Evolutionary conservation across 1,140 invertebrate genomes (phyloP).

Genomic region (Zaprionus lachaisei): DNA sequence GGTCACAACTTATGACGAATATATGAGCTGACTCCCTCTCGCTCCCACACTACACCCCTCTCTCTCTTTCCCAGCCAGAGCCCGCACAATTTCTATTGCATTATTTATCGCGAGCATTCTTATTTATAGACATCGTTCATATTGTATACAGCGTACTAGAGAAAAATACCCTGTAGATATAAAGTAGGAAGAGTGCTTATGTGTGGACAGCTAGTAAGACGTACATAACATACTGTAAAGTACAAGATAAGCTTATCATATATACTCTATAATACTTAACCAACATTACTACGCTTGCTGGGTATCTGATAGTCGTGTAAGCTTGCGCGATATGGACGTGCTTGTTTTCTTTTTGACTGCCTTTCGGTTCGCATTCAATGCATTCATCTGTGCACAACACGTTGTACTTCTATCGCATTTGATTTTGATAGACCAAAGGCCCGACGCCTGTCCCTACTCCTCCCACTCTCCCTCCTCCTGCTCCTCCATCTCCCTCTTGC

Average conservation of each 20-base stretch:
- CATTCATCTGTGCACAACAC: slow-evolving; percentile 40
- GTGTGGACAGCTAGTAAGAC: too few species aligned
- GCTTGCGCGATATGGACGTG: neutral
- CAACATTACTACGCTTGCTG: neutral
- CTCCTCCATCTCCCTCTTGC: neutral
- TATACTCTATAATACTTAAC: neutral
- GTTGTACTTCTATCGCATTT: slow-evolving; percentile 29
- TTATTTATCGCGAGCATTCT: slow-evolving; percentile 64
- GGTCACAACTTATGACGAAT: slow-evolving; percentile 41
- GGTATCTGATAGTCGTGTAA: slow-evolving; percentile 8
- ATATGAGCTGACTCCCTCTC: neutral
- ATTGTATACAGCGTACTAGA: slow-evolving; percentile 25
- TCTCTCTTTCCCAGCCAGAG: neutral
- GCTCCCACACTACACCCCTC: neutral
- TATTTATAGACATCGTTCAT: slow-evolving; percentile 63
- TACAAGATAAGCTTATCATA: too few species aligned
- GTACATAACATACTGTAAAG: too few species aligned
- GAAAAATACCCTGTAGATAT: slow-evolving; percentile 11
- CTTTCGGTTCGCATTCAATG: slow-evolving; percentile 30
- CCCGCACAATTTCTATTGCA: slow-evolving; percentile 54
- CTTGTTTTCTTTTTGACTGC: slow-evolving; percentile 35
- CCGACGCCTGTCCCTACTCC: neutral
- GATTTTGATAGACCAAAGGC: slow-evolving; percentile 32
- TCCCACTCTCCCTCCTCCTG: neutral
- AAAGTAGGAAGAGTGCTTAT: neutral